Conservation (phyloP, 2,888 invertebrate genomes). For the Euplexia lucipara region DNA sequence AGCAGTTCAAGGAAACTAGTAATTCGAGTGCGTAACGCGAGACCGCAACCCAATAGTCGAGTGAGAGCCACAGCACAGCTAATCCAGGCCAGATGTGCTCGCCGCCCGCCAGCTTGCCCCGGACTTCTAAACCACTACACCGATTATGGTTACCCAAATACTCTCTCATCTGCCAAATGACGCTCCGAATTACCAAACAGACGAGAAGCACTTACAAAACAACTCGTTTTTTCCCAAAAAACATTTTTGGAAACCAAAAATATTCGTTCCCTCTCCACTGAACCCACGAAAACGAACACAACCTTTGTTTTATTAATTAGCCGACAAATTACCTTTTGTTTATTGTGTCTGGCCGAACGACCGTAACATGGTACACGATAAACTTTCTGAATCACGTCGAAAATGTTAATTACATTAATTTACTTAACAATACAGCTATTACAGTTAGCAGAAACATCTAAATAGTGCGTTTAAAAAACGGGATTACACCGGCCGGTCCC, state of each 20-base stretch:
- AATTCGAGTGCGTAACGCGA: constrained; percentile 79
- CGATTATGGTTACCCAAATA: constrained; percentile 84
- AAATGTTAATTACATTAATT: constrained; percentile 83
- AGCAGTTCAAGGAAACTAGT: constrained; percentile 77
- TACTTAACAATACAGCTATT: constrained; percentile 83
- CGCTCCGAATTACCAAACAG: constrained; percentile 54
- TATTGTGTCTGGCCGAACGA: constrained; percentile 64
- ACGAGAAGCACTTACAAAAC: constrained; percentile 3
- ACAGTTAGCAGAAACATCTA: constrained; percentile 85
- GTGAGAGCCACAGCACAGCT: constrained; percentile 69
- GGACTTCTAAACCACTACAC: constrained; percentile 90
- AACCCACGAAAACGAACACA: constrained; percentile 40
- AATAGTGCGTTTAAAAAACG: constrained; percentile 85
- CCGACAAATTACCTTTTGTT: constrained; percentile 67
- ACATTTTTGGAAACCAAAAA: constrained; percentile 33
- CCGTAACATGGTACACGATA: constrained; percentile 67
- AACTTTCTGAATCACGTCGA: constrained; percentile 68
- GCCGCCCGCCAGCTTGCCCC: constrained; percentile 72
- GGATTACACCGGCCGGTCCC: constrained; percentile 81
- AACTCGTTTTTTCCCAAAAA: constrained; percentile 31
- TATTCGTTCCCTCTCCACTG: constrained; percentile 31
- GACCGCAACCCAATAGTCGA: constrained; percentile 80
- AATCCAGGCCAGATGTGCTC: constrained; percentile 83
- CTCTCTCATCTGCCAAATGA: constrained; percentile 84
- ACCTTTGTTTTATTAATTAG: constrained; percentile 62